Evolutionary conservation across 2,888 invertebrate species (phyloP), one percentile per base, ranked within the genome.

Genomic region (Latheticus oryzae): DNA sequence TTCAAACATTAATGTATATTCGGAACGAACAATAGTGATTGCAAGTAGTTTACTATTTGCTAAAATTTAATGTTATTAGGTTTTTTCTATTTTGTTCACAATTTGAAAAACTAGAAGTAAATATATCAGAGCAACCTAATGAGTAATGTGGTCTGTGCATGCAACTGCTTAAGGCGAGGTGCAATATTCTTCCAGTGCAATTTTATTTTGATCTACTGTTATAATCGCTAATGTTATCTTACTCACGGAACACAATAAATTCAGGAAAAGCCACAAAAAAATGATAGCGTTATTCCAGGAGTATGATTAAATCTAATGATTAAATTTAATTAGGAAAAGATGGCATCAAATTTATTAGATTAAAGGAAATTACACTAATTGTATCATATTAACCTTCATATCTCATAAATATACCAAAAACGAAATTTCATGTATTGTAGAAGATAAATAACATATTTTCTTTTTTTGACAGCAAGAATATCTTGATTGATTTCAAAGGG

Each of bases 81-180:
- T 60, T 69, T 58, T 71, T 67, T 72, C 71, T 72, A n/a, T n/a
- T 68, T 68, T 70, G 67, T 67, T 71, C 65, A 66, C 64, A 70
- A 70, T 71, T 69, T 70, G 70, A 67, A 65, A 68, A 64, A 65
- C 55, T 66, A 65, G 66, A 64, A 60, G 66, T 51, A 58, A 63
- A 65, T 69, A 68, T 63, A 67, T 67, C 65, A 69, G 58, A 26
- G 38, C 21, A 40, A 45, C 17, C 42, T 21, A n/a, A 55, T 61
- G 58, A 71, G 65, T 71, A 73, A 73, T 73, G 72, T 61, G 65
- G 63, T 60, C 48, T 68, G 71, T 68, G 69, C 72, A 73, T 73
- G 72, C 72, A 73, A 72, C 58, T 65, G 40, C 62, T 65, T 60
- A 65, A 67, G 65, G 66, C 67, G 67, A 69, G 70, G 72, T 72